Evolutionary conservation across 1,140 invertebrate genomes (phyloP), one percentile per base, ranked within the genome.

Genomic region (Megathymus violae): DNA sequence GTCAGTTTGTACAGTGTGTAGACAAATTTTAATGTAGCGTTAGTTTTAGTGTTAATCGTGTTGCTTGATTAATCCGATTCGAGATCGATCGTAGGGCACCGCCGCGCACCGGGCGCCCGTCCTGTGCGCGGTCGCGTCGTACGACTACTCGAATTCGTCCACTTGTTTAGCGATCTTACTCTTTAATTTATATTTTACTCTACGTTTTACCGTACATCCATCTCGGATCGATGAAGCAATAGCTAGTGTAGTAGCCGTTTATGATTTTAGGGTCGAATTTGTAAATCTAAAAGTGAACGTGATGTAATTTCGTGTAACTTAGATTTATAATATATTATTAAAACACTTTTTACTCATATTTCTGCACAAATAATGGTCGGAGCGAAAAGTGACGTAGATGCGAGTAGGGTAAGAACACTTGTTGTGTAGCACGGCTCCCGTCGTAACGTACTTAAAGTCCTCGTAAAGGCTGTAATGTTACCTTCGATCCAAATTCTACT

Each of bases 11-110:
- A 71, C 69, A 71, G 61, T 60, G 27, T 63, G 43, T 71, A 71
- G 72, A 71, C 64, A 71, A 69, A 67, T 71, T 67, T 65, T 64
- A 54, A 66, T 40, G 50, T 56, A 43, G 62, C 34, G 17, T 25
- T 66, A 71, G 61, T 62, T 48, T 65, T 27, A 46, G 22, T 16
- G 7, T 0, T 50, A 34, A 34, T 50, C 27, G 50, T 62, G 54
- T 62, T 58, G 62, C 59, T 69, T 48, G 27, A 56, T 69, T 62
- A 64, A 69, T 69, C 67, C 54, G 46, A 48, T 50, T 27, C 9
- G 51, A 36, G 17, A 14, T 5, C 31, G 27, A 34, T 31, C 3
- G 7, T 50, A 34, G 25, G 6, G 25, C 41, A 27, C 16, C 13
- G n/a, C n/a, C n/a, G n/a, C n/a, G n/a, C n/a, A n/a, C n/a, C n/a